Evolutionary conservation across 2,888 invertebrate genomes (phyloP).

Genomic region (Nemapogon koenigi): DNA sequence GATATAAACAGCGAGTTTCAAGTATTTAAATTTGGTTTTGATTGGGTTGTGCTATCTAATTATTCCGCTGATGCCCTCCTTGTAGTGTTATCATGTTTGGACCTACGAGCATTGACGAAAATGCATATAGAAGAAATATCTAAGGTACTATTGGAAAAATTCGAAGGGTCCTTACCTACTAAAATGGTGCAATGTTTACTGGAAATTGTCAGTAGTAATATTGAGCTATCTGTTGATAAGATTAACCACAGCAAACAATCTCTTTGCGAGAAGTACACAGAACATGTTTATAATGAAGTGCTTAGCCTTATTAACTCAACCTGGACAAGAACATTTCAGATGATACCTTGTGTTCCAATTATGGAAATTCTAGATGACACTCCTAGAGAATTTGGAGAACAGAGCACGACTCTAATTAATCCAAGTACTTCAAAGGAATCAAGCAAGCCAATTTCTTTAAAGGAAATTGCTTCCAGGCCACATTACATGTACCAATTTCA

Average conservation of each 20-base stretch:
- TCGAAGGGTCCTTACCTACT: conserved; percentile 29
- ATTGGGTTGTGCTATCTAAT: conserved; percentile 33
- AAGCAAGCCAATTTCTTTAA: no score
- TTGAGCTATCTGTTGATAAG: conserved; percentile 22
- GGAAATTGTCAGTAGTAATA: conserved; percentile 21
- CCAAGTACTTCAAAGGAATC: no score
- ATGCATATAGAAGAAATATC: conserved; percentile 30
- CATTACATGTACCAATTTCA: conserved; percentile 34
- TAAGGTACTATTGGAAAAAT: conserved; percentile 22
- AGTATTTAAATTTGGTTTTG: conserved; percentile 43
- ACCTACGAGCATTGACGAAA: conserved; percentile 27
- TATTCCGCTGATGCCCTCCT: conserved; percentile 37
- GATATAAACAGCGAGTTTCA: conserved; percentile 32
- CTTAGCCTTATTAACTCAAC: conserved; percentile 28
- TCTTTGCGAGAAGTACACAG: conserved; percentile 30
- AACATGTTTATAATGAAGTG: conserved; percentile 37
- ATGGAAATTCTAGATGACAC: background rate
- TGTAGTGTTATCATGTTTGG: conserved; percentile 39
- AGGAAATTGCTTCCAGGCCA: conserved; percentile 24
- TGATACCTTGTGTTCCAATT: conserved; percentile 32
- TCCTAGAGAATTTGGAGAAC: background rate
- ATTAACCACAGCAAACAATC: conserved; percentile 16
- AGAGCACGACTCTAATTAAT: no score
- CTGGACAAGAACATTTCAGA: conserved; percentile 25
- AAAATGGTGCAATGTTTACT: conserved; percentile 35